Base-by-base conservation (phyloP, 2,797 vertebrate genomes). In the Melanotaenia parkinsoni region DNA sequence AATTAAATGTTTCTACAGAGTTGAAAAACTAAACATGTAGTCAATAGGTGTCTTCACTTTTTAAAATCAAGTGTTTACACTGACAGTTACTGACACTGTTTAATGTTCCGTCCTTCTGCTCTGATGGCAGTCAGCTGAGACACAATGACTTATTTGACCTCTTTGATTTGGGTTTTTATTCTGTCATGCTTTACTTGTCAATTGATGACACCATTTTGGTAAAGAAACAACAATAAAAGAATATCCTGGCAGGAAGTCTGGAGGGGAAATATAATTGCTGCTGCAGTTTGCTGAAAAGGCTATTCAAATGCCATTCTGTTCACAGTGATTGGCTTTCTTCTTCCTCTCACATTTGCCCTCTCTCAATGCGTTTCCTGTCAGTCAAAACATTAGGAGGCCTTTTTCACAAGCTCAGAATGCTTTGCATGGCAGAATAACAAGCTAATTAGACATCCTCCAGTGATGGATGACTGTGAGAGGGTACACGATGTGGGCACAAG, bases 381-480 rank as follows among this genome's bases (percentile, higher is more conserved):
- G 87, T 93, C 90, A 91, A 88, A 93, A 88, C 91, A 84, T 14
- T 88, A 92, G 89, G 92, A 92, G 91, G 89, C 89, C 90, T 92
- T 93, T 37, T 94, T 93, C 90, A 93, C 82, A 86, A 83, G 91
- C 92, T 75, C 71, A 86, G 92, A 93, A 94, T 92, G 94, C 91
- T 94, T 93, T 91, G 90, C 91, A 88, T 90, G 90, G 91, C 91
- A 93, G 92, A 93, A 93, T 94, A 94, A 94, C 92, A 92, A 91
- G 89, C 92, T 94, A 94, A 95, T 95, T 94, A 94, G 91, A 86
- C 90, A 87, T 84, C 81, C 85, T 88, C 84, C 61, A 71, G 89
- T 92, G 90, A 92, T 88, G 88, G 92, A 92, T 91, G 86, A 79
- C 69, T 80, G 81, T 63, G 82, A 84, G 80, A 84, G 85, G 85